Percentiles rank a stretch among this genome's conserved stretches.
Conservation (phyloP, 2,113 vertebrate species). For the Rhodinocichla rosea region DNA sequence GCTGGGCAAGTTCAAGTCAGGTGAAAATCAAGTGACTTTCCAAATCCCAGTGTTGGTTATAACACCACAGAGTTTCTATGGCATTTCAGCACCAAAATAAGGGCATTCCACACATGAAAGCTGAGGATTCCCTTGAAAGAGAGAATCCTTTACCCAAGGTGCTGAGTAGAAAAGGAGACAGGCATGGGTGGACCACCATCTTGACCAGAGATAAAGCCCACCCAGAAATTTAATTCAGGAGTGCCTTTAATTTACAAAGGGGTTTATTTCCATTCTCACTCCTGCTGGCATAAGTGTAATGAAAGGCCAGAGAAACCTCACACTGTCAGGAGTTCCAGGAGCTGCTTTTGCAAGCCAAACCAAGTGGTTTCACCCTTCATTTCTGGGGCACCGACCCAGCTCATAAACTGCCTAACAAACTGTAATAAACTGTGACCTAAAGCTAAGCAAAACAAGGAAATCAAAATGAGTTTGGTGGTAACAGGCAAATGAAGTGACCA, state of each 20-base stretch:
- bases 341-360: neutral
- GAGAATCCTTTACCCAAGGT: neutral
- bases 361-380: neutral
- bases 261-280: neutral
- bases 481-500: neutral
- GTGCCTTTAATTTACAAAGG: neutral
- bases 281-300: neutral
- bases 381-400: neutral
- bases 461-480: neutral
- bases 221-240: neutral
- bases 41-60: neutral
- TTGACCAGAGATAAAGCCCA: neutral
- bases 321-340: neutral
- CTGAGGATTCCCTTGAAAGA: neutral
- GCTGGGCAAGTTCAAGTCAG: neutral
- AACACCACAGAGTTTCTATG: rapidly evolving
- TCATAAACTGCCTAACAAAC: neutral
- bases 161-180: neutral
- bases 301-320: neutral
- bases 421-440: neutral
- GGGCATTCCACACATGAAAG: neutral
- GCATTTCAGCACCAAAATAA: neutral
- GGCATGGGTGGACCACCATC: rapidly evolving
- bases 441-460: neutral
- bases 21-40: neutral